These are phyloP conservation scores for Sorex fumeus DNA, from an alignment of 2,113 vertebrate species.

Conservation along the genomic window DNA sequence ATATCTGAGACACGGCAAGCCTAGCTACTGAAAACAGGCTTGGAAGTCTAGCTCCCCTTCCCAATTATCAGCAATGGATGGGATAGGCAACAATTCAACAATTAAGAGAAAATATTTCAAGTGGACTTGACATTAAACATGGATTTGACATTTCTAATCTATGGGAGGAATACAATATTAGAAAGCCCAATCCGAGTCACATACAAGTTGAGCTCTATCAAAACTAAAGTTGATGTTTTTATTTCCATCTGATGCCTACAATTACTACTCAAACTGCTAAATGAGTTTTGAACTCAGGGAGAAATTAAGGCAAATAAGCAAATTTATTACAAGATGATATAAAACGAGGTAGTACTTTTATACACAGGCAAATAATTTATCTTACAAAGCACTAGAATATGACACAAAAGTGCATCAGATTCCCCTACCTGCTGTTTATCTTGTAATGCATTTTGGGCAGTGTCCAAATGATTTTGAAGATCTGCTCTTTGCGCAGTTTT, in stretches of 20 bases:
- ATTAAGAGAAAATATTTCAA: constrained; percentile 10
- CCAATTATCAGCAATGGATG: not conserved
- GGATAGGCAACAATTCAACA: constrained; percentile 45
- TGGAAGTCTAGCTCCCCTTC: not conserved
- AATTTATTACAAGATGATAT: constrained; percentile 5
- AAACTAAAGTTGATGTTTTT: constrained; percentile 58
- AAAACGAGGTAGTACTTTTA: constrained; percentile 10
- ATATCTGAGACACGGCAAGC: not conserved
- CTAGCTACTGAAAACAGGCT: not conserved
- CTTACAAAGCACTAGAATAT: not conserved
- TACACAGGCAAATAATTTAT: constrained; percentile 7
- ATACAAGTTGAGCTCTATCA: constrained; percentile 6
- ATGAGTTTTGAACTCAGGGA: constrained; percentile 16
- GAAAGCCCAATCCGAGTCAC: not conserved
- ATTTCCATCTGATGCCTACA: constrained; percentile 8
- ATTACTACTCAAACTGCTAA: not conserved
- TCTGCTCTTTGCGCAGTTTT: constrained; percentile 96
- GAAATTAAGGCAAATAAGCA: constrained; percentile 35
- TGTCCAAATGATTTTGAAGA: constrained; percentile 97
- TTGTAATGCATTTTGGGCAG: constrained; percentile 96
- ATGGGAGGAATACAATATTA: constrained; percentile 38
- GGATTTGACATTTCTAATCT: not conserved
- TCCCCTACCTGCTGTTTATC: constrained; percentile 96
- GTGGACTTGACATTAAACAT: no score
- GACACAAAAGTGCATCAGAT: not conserved